phyloP scores from a whole-genome alignment of 2,888 invertebrate species.

The Amphipyra berbera region DNA sequence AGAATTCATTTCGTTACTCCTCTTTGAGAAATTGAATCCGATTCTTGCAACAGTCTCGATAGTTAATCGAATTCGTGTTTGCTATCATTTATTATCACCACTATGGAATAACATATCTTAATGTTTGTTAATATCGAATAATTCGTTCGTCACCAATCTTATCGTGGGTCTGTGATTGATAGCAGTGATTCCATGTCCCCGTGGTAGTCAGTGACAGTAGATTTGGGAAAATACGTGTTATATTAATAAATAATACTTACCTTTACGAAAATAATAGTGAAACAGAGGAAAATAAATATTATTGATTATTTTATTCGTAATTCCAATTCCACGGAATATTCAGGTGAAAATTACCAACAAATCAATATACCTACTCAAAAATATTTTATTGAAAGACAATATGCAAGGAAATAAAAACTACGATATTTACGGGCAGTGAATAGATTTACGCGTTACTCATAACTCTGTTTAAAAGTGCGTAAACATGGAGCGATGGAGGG shows the following conservation, averaged over 20 bases:
- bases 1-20: background rate
- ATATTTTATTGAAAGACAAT: constrained; percentile 2
- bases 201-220: background rate
- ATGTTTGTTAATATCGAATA: constrained; percentile 52
- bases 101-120: constrained; percentile 33
- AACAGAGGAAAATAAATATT: background rate
- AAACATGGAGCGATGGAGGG: constrained; percentile 61
- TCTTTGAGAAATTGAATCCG: background rate
- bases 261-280: background rate
- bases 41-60: background rate
- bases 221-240: constrained; percentile 6
- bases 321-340: background rate
- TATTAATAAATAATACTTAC: constrained; percentile 20
- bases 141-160: constrained; percentile 50
- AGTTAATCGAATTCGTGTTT: constrained; percentile 22
- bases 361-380: background rate
- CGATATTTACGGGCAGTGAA: background rate
- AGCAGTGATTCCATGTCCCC: constrained; percentile 51
- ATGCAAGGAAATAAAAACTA: constrained; percentile 3
- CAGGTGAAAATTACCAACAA: constrained; percentile 4
- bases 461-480: background rate
- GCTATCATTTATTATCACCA: constrained; percentile 13
- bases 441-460: background rate
- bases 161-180: constrained; percentile 55
- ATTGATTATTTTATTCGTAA: background rate